phyloP scores from a whole-genome alignment of 2,888 invertebrate species.

The Cerceris rybyensis region DNA sequence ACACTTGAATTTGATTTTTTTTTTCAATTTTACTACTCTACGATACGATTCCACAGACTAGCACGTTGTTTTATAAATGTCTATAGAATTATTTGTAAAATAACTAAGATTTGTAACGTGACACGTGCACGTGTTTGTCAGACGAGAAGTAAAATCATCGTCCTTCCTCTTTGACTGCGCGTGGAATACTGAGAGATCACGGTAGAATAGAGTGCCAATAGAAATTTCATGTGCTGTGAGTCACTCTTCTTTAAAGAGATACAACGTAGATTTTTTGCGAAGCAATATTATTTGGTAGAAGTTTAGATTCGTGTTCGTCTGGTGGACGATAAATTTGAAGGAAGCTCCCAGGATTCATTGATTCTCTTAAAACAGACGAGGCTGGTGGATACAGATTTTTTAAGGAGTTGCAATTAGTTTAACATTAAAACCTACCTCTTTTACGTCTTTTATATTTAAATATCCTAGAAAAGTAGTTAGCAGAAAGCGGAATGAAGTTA shows the following conservation, averaged over 20 bases:
- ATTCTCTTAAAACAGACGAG: too few relatives aligned
- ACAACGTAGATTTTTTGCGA: slow-evolving; percentile 16
- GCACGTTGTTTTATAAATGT: too few relatives aligned
- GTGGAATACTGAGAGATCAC: slow-evolving; percentile 63
- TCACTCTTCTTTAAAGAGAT: slow-evolving; percentile 41
- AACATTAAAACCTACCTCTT: too few relatives aligned
- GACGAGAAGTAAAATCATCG: slow-evolving; percentile 1
- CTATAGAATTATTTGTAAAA: slow-evolving; percentile 4
- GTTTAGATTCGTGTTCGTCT: not conserved
- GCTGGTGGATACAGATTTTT: too few relatives aligned
- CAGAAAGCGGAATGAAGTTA: too few relatives aligned
- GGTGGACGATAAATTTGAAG: too few relatives aligned
- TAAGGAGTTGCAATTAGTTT: too few relatives aligned
- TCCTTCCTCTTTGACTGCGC: slow-evolving; percentile 13
- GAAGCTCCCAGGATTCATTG: too few relatives aligned
- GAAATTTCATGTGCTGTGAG: slow-evolving; percentile 53
- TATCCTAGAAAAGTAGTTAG: too few relatives aligned
- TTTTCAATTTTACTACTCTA: too few relatives aligned
- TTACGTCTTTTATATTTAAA: too few relatives aligned
- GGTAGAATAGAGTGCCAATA: slow-evolving; percentile 50
- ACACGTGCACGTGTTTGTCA: slow-evolving; percentile 8
- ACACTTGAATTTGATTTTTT: not conserved
- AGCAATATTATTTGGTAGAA: slow-evolving; percentile 28
- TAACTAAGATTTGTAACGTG: not conserved
- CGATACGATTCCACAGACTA: too few relatives aligned